phyloP scores from a whole-genome alignment of 1,140 invertebrate genomes.

The Lineus longissimus region DNA sequence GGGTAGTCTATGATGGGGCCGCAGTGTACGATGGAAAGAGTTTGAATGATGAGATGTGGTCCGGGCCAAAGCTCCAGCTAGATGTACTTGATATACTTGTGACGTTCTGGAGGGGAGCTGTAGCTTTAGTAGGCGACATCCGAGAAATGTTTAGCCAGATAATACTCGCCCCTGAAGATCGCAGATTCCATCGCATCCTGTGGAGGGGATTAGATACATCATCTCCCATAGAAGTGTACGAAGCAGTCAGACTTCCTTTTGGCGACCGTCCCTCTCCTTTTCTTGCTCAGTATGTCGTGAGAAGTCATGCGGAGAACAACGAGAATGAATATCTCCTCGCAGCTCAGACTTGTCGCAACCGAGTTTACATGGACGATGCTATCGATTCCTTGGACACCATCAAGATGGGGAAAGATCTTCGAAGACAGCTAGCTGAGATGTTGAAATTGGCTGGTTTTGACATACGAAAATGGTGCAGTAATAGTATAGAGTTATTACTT shows the following conservation, averaged over 20 bases:
- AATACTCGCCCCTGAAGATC: too few relatives aligned
- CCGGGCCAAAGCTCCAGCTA: background rate
- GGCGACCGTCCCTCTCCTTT: background rate
- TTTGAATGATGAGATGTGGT: background rate
- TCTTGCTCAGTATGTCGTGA: background rate
- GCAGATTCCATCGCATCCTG: background rate
- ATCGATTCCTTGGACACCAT: constrained; percentile 8
- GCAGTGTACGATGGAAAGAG: too few relatives aligned
- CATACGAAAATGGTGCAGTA: too few relatives aligned
- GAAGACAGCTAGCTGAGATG: background rate
- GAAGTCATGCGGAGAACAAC: background rate
- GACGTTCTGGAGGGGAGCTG: background rate
- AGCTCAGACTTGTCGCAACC: constrained; percentile 9
- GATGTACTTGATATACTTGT: background rate
- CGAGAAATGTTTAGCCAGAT: too few relatives aligned
- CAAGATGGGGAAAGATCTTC: constrained; percentile 8
- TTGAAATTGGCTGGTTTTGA: constrained; percentile 8
- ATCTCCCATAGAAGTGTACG: background rate
- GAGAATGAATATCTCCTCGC: background rate
- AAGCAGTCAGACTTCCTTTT: background rate
- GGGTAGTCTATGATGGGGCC: too few relatives aligned
- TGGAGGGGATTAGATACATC: too few relatives aligned
- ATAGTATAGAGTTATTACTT: constrained; percentile 11
- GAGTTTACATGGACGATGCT: constrained; percentile 23
- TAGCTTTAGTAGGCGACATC: background rate